Base-by-base conservation (phyloP, 2,113 vertebrate genomes). In the Lepus timidus region DNA sequence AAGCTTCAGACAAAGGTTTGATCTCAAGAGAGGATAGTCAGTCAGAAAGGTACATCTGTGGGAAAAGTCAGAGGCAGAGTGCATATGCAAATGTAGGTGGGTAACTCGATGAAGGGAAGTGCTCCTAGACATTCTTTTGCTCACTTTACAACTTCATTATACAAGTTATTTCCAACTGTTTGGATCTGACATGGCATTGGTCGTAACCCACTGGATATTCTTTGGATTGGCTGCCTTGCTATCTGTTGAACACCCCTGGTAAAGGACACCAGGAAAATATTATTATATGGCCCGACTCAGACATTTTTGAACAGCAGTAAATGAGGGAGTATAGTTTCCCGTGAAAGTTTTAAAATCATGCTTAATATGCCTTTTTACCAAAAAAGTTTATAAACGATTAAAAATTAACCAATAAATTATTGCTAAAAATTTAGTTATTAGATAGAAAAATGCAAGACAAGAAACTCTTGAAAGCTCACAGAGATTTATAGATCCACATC, bases 371-470 rank as follows among this genome's bases (percentile, higher is more conserved):
- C 62, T 58, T 25, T 3, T 61, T 71, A 51, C 25, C 36, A 52
- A 78, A 89, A 74, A 22, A 86, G 62, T 84, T 88, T 3, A 17
- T 55, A 23, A 23, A 61, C 58, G 20, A 68, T 65, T 9, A 88
- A 85, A 27, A 55, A 23, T 52, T 70, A 36, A 31, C 31, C 51
- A 67, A 29, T 71, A 62, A n/a, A 73, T 58, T 44, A 52, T 6
- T 27, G 4, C 8, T 33, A 61, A 52, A 71, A 71, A 65, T 51
- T 73, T 88, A 85, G 4, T 20, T 17, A 20, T 61, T 71, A 79
- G 10, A 75, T 23, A 78, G 10, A 92, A 94, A 90, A 93, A 65
- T 52, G 20, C 4, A 93, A 84, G 13, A 61, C 19, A 62, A 85
- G 62, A 85, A 88, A 80, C 5, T 4, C 25, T 81, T 82, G 14